Conservation (phyloP, 2,797 vertebrate species). For the Pteropus rufus region DNA sequence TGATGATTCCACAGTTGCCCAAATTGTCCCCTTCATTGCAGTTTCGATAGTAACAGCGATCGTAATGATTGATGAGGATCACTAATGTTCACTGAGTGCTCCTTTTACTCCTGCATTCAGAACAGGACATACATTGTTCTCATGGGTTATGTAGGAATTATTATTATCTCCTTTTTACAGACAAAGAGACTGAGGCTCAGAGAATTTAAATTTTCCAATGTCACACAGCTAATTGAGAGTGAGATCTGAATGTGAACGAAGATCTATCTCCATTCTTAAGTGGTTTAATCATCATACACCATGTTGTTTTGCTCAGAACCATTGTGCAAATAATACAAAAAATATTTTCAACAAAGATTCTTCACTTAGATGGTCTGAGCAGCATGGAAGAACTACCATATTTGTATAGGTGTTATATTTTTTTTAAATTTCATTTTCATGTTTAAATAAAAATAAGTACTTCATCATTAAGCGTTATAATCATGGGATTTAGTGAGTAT, state of each 20-base stretch:
- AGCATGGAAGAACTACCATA: not conserved
- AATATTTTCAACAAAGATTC: not conserved
- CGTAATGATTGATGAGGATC: not conserved
- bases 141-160: not conserved
- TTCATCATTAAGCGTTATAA: not conserved
- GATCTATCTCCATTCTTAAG: not conserved
- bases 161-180: not conserved
- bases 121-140: not conserved
- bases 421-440: not conserved
- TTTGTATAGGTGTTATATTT: not conserved
- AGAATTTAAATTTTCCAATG: not conserved
- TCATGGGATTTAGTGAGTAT: not conserved
- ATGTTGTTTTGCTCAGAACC: not conserved
- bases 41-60: not conserved
- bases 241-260: not conserved
- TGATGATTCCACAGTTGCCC: not conserved
- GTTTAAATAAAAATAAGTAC: not conserved
- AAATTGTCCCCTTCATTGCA: not conserved
- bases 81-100: not conserved
- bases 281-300: not conserved
- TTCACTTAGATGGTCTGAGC: not conserved
- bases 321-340: not conserved
- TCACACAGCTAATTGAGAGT: not conserved
- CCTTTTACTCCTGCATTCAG: not conserved
- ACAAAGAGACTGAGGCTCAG: not conserved